Conservation (phyloP, 2,888 invertebrate genomes). For the Cephus spinipes region DNA sequence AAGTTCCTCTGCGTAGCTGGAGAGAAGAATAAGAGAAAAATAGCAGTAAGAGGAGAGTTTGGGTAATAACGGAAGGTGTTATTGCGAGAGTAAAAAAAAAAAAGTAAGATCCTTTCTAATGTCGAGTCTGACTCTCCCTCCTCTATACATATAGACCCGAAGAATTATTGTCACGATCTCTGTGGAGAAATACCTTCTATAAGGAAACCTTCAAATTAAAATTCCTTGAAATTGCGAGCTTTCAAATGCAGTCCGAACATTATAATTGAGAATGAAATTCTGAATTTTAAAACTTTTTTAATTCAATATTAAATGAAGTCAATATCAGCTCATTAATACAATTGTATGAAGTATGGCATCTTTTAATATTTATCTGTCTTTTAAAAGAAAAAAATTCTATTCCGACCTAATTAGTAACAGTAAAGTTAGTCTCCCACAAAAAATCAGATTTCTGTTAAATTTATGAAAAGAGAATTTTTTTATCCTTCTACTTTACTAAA, state of each 20-base stretch:
- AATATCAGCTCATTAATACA: too few relatives aligned
- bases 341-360: too few relatives aligned
- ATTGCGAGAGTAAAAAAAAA: neutral
- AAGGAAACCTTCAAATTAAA: neutral
- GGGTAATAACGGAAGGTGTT: neutral
- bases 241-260: neutral
- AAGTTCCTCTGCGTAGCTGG: neutral
- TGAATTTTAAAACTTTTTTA: neutral
- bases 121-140: neutral
- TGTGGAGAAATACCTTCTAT: neutral
- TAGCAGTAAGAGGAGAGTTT: neutral
- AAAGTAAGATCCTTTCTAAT: neutral
- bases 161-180: neutral
- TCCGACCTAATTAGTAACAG: too few relatives aligned
- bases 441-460: too few relatives aligned
- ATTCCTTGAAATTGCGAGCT: neutral
- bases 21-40: neutral
- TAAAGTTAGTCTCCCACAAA: too few relatives aligned
- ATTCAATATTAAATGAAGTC: too few relatives aligned
- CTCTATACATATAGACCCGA: neutral
- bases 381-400: too few relatives aligned
- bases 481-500: neutral
- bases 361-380: too few relatives aligned
- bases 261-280: neutral
- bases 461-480: neutral